Conservation (phyloP, 2,888 invertebrate genomes). For the Nomada fabriciana region DNA sequence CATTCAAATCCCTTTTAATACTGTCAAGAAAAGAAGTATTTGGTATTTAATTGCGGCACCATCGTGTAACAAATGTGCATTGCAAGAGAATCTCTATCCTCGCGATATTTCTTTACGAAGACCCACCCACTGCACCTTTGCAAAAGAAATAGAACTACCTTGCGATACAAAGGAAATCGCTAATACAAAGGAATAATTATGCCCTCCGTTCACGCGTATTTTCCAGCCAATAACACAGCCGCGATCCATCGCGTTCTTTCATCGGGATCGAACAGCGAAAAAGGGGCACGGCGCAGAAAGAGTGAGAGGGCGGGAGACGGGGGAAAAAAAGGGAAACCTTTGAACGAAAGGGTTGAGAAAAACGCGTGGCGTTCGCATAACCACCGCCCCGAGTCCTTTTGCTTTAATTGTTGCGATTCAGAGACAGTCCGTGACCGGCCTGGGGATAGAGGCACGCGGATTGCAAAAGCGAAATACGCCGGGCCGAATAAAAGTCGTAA, state of each 20-base stretch:
- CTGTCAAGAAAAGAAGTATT: no score
- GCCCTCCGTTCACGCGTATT: not conserved
- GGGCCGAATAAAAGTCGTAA: conserved; percentile 57
- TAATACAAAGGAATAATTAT: conserved; percentile 10
- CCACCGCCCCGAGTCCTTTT: conserved; percentile 49
- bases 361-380: not conserved
- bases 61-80: no score
- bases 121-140: no score
- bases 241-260: conserved; percentile 17
- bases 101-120: no score
- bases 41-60: no score
- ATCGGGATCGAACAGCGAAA: not conserved
- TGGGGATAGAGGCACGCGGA: conserved; percentile 46
- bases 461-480: conserved; percentile 20
- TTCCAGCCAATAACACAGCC: conserved; percentile 19
- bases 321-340: not conserved
- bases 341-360: not conserved
- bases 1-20: no score
- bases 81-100: no score
- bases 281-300: no score
- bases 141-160: not conserved
- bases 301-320: no score
- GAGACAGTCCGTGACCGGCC: conserved; percentile 71
- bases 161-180: no score
- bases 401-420: conserved; percentile 76